Evolutionary conservation across 2,888 invertebrate genomes (phyloP).

Genomic region (Pyrgus malvae): DNA sequence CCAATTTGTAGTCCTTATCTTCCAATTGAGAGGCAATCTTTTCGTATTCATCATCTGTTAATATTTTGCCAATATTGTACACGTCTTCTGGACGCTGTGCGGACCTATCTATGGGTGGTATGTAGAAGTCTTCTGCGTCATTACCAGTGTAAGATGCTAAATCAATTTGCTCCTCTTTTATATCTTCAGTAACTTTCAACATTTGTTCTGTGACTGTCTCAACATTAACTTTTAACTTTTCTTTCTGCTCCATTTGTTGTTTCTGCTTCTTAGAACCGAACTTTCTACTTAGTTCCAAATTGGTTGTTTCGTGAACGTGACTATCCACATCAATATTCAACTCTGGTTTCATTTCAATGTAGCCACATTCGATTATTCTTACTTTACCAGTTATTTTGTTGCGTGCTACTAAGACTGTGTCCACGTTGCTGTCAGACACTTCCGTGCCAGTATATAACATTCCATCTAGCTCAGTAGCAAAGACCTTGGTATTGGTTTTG

Average conservation of each 20-base stretch:
- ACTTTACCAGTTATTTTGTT: slow-evolving; percentile 64
- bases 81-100: slow-evolving; percentile 69
- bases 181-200: slow-evolving; percentile 66
- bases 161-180: slow-evolving; percentile 53
- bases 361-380: slow-evolving; percentile 54
- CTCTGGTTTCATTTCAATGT: slow-evolving; percentile 54
- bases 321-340: slow-evolving; percentile 38
- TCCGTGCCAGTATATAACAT: slow-evolving; percentile 57
- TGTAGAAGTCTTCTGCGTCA: slow-evolving; percentile 67
- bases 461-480: neutral
- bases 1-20: slow-evolving; percentile 44
- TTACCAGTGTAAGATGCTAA: slow-evolving; percentile 52
- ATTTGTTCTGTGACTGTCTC: slow-evolving; percentile 81
- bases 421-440: slow-evolving; percentile 48
- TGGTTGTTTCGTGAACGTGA: slow-evolving; percentile 47
- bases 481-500: slow-evolving; percentile 1
- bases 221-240: slow-evolving; percentile 81
- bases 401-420: slow-evolving; percentile 55
- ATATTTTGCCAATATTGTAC: slow-evolving; percentile 67
- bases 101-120: slow-evolving; percentile 74
- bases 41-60: slow-evolving; percentile 62
- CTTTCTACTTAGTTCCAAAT: slow-evolving; percentile 78
- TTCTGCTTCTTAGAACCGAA: slow-evolving; percentile 85
- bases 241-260: slow-evolving; percentile 81
- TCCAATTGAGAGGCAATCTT: slow-evolving; percentile 56